A percentile compares a stretch with the other conserved stretches of the same genome.
These are phyloP conservation scores for Mungos mungo DNA, from an alignment of 2,113 vertebrate genomes.

Conservation along the genomic window DNA sequence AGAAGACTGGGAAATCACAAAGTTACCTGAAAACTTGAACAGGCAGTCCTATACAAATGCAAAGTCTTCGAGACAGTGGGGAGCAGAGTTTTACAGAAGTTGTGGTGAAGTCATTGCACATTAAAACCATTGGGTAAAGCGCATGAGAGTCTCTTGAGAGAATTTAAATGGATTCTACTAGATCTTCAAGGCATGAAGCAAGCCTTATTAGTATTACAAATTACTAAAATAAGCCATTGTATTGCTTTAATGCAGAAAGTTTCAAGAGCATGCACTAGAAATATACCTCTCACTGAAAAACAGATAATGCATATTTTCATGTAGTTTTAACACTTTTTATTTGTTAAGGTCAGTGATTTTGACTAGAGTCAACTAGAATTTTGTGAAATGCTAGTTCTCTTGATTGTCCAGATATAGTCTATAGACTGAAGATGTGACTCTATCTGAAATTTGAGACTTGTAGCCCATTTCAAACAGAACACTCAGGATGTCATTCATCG, in stretches of 20 bases:
- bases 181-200: neutral
- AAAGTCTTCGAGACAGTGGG: neutral
- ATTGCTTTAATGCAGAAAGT: constrained; percentile 29
- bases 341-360: neutral
- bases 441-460: neutral
- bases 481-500: neutral
- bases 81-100: neutral
- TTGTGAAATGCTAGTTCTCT: constrained; percentile 1
- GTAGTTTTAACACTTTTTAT: neutral
- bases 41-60: neutral
- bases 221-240: neutral
- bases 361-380: neutral
- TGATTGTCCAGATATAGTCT: neutral
- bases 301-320: neutral
- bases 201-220: neutral
- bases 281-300: neutral
- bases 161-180: neutral
- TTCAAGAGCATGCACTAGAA: neutral
- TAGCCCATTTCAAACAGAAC: neutral
- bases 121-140: neutral
- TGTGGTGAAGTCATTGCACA: neutral
- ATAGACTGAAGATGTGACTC: neutral
- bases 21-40: neutral
- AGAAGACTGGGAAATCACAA: neutral
- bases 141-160: neutral